Conservation (phyloP, 2,888 invertebrate genomes). For the Deilephila elpenor region DNA sequence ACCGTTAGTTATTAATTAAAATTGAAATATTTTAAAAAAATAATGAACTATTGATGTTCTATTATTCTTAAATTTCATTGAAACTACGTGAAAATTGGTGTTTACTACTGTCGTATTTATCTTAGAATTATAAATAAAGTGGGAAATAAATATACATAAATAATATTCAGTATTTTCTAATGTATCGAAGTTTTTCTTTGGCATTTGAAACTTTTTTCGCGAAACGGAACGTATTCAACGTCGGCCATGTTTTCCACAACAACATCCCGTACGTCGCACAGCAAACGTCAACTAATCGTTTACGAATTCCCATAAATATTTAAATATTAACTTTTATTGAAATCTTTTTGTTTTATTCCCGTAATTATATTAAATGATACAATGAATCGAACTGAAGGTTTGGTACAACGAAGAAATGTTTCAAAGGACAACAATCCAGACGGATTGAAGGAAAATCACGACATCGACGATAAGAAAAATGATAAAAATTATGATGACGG, state of each 20-base stretch:
- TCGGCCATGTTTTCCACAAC: constrained; percentile 77
- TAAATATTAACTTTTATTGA: constrained; percentile 41
- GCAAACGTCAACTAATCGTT: constrained; percentile 79
- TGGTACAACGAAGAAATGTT: constrained; percentile 95
- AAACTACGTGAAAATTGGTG: too few species aligned
- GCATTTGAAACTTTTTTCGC: constrained; percentile 2
- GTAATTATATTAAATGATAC: constrained; percentile 65
- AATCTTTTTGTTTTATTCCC: constrained; percentile 50
- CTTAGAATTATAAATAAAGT: too few species aligned
- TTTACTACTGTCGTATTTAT: too few species aligned
- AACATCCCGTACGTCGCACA: constrained; percentile 76
- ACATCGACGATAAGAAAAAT: constrained; percentile 85
- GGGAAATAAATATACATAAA: too few species aligned
- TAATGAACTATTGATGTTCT: too few species aligned
- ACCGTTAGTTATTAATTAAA: too few species aligned
- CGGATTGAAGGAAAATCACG: constrained; percentile 79
- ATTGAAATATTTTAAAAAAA: too few species aligned
- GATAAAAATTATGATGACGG: constrained; percentile 93
- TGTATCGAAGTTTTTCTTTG: background rate
- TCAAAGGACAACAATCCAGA: constrained; percentile 86
- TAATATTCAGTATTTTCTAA: too few species aligned
- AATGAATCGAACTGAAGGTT: constrained; percentile 96
- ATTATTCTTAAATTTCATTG: too few species aligned
- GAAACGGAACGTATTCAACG: constrained; percentile 52
- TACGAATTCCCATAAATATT: constrained; percentile 57